Conservation (phyloP, 2,113 vertebrate species). For the Tyrannus savana region DNA sequence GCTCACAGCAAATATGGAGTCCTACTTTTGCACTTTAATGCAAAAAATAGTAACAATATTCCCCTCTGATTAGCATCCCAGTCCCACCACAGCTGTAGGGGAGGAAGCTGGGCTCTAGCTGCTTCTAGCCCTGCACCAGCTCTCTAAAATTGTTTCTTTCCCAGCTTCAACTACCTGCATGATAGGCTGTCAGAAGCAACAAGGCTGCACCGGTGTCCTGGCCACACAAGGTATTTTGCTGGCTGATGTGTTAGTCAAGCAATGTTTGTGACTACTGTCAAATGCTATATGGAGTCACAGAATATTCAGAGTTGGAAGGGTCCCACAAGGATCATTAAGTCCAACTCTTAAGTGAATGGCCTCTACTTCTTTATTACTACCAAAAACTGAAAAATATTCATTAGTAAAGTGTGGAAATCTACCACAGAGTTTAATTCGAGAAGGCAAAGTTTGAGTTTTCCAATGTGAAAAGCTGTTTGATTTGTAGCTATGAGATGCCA, state of each 20-base stretch:
- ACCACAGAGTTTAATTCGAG: neutral
- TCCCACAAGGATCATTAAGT: neutral
- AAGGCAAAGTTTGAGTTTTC: neutral
- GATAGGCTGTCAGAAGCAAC: neutral
- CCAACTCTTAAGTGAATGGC: neutral
- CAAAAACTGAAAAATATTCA: neutral
- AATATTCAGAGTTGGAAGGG: neutral
- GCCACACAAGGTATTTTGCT: neutral
- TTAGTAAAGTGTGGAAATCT: neutral
- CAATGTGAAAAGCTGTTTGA: neutral
- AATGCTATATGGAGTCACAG: neutral
- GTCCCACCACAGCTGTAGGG: neutral
- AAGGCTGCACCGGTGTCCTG: neutral
- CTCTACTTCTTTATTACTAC: neutral
- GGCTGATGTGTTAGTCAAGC: neutral
- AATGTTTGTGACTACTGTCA: accelerated
- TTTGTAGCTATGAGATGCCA: neutral
- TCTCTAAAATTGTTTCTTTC: neutral
- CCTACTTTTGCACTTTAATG: neutral
- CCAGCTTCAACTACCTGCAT: neutral
- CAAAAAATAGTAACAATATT: neutral
- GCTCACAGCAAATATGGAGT: neutral
- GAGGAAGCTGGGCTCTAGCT: neutral
- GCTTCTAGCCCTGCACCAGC: neutral
- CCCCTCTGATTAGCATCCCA: neutral